Evolutionary conservation across 2,113 vertebrate genomes (phyloP).

Genomic region (Ploceus nigricollis): DNA sequence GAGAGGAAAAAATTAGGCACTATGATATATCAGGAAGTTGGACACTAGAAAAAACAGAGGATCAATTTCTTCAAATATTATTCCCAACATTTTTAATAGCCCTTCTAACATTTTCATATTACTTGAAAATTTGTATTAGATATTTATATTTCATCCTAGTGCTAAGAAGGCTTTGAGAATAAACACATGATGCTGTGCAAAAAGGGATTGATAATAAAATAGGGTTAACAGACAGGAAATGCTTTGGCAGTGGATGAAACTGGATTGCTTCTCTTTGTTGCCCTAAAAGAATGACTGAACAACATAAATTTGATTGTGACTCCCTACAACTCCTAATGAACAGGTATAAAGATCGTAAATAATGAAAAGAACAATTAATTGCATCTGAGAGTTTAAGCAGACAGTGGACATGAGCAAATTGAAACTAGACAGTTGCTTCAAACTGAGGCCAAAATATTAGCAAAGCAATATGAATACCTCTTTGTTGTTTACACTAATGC

Average conservation of each 20-base stretch:
- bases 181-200: background rate
- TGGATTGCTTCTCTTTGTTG: background rate
- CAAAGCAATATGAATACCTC: background rate
- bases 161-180: background rate
- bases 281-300: constrained; percentile 6
- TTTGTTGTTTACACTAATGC: background rate
- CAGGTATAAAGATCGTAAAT: background rate
- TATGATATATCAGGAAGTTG: background rate
- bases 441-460: background rate
- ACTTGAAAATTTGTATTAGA: background rate
- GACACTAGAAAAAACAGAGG: background rate
- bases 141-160: background rate
- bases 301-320: background rate
- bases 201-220: background rate
- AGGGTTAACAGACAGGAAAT: background rate
- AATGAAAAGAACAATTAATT: constrained; percentile 2
- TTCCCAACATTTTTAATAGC: background rate
- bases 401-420: background rate
- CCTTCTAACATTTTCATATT: background rate
- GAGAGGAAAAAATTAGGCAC: background rate
- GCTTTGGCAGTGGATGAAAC: background rate
- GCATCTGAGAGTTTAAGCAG: background rate
- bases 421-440: background rate
- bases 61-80: background rate
- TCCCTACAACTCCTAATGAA: background rate